phyloP scores from a whole-genome alignment of 1,140 invertebrate species.

The Caenorhabditis inopinata region DNA sequence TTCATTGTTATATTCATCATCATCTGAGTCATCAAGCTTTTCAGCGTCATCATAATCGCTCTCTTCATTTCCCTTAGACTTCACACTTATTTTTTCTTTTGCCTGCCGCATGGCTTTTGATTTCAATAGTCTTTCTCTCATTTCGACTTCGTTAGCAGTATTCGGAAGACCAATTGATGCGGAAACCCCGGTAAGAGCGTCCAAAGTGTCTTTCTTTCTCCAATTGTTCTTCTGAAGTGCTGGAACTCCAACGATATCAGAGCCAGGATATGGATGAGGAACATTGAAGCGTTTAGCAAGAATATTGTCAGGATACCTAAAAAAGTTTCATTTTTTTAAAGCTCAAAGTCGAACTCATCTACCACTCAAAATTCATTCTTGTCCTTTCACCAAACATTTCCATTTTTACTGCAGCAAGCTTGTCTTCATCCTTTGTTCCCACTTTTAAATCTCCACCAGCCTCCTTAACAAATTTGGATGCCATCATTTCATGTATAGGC shows the following conservation, averaged over 20 bases:
- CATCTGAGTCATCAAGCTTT: not conserved
- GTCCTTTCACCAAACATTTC: constrained; percentile 83
- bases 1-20: not conserved
- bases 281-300: constrained; percentile 93
- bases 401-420: constrained; percentile 74
- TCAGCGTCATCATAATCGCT: not conserved
- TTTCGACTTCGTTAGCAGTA: constrained; percentile 44
- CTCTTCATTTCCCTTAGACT: not conserved
- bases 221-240: constrained; percentile 46
- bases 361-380: constrained; percentile 76
- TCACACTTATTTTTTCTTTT: not conserved
- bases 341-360: not conserved
- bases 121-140: constrained; percentile 10
- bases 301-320: constrained; percentile 74
- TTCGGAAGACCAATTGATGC: constrained; percentile 43
- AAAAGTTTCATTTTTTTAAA: not conserved
- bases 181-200: constrained; percentile 22
- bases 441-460: constrained; percentile 46
- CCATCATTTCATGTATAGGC: constrained; percentile 63
- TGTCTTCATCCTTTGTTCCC: constrained; percentile 58
- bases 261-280: constrained; percentile 78
- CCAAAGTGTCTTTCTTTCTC: not conserved
- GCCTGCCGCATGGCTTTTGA: not conserved
- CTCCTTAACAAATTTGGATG: constrained; percentile 57
- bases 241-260: constrained; percentile 52